Percentiles rank a stretch among this genome's conserved stretches.
Conservation (phyloP, 2,888 invertebrate genomes). For the Pedicia rivosa region DNA sequence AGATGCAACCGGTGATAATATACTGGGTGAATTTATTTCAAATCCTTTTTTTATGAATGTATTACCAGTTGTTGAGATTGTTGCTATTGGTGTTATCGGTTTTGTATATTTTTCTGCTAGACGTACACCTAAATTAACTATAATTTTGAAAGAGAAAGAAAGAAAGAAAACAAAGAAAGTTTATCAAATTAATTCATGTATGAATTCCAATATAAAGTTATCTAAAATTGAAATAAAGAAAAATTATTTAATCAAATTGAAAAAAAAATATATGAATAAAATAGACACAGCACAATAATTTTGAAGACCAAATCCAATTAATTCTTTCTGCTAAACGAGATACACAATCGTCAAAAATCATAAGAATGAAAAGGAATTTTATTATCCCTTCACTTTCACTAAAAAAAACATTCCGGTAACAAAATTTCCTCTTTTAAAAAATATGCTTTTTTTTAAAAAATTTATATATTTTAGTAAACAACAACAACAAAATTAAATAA, state of each 20-base stretch:
- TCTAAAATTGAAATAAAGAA: not conserved
- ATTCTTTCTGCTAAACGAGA: too few species aligned
- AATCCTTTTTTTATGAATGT: constrained; percentile 21
- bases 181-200: not conserved
- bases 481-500: too few species aligned
- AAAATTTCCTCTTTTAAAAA: too few species aligned
- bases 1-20: constrained; percentile 47
- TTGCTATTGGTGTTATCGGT: constrained; percentile 7
- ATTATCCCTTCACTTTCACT: too few species aligned
- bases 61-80: constrained; percentile 12
- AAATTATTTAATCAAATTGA: not conserved
- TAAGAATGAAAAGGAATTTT: too few species aligned
- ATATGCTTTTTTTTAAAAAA: too few species aligned
- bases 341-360: too few species aligned
- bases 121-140: constrained; percentile 13
- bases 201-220: not conserved
- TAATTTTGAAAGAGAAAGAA: not conserved
- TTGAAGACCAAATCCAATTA: too few species aligned
- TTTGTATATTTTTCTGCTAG: constrained; percentile 10
- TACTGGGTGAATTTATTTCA: constrained; percentile 38
- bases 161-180: not conserved
- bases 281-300: not conserved
- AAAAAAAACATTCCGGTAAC: too few species aligned
- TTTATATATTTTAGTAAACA: too few species aligned
- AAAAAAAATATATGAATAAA: not conserved